Evolutionary conservation across 2,888 invertebrate species (phyloP), one percentile per base, ranked within the genome.

Genomic region (Lepetodrilus schrolli): DNA sequence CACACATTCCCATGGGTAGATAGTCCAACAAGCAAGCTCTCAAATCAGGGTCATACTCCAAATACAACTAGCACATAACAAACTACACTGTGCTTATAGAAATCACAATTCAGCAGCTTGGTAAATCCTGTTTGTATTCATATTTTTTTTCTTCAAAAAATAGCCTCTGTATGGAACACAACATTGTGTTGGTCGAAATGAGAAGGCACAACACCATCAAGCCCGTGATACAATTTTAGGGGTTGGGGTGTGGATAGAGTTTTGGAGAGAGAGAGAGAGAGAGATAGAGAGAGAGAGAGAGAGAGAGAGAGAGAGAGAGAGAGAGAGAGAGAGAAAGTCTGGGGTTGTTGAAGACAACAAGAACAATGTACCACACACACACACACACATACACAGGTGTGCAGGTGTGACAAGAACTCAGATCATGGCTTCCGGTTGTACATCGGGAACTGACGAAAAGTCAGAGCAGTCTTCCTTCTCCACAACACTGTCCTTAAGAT

Each of bases 391-490:
- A n/a, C n/a, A n/a, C n/a, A n/a, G n/a, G n/a, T n/a, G n/a, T n/a
- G n/a, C n/a, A n/a, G n/a, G n/a, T n/a, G n/a, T n/a, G n/a, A n/a
- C n/a, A n/a, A n/a, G n/a, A n/a, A n/a, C n/a, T 58, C 30, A 58
- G 58, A 58, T 58, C 58, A 58, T 68, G 21, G 68, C 68, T 47
- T 68, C 68, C 43, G 43, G 43, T 37, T 68, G 47, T 4, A 68
- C 47, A 7, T 68, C 68, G 1, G 43, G 5, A 17, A 21, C 10
- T 8, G 36, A 20, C 10, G 66, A 37, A 66, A 20, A 23, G 37
- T 66, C 66, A 21, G 20, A 43, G 17, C 43, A 23, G n/a, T 58
- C 26, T 8, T 26, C 23, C 23, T n/a, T 5, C 43, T 26, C 47
- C n/a, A 30, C 68, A 10, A 34, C 23, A 58, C 30, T n/a, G 5